Conservation (phyloP, 2,797 vertebrate genomes). For the Pitangus sulphuratus region DNA sequence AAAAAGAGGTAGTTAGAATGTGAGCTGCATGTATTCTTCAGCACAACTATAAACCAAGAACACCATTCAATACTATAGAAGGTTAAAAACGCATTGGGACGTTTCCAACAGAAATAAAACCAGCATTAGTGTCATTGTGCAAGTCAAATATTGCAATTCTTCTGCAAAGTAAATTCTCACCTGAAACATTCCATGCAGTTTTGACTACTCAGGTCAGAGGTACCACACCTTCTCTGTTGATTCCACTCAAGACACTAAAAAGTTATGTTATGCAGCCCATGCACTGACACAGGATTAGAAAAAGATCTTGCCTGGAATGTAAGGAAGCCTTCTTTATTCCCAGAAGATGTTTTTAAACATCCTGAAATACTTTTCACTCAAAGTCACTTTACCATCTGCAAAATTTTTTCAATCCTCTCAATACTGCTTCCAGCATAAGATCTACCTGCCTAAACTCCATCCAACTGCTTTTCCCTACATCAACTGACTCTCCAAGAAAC, state of each 20-base stretch:
- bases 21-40: not conserved
- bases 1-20: not conserved
- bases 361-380: not conserved
- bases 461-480: not conserved
- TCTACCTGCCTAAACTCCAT: not conserved
- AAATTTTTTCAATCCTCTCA: not conserved
- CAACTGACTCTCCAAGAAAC: not conserved
- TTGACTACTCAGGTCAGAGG: not conserved
- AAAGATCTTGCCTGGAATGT: not conserved
- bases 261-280: not conserved
- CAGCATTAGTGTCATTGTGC: not conserved
- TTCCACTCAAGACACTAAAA: not conserved
- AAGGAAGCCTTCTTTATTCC: not conserved
- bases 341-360: not conserved
- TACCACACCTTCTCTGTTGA: not conserved
- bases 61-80: not conserved
- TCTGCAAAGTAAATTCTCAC: not conserved
- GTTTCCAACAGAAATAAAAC: not conserved
- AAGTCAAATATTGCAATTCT: not conserved
- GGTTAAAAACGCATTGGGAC: not conserved
- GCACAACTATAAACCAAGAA: not conserved
- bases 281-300: not conserved
- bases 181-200: not conserved
- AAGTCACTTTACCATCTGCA: not conserved
- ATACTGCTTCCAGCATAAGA: not conserved